A percentile compares a stretch with the other conserved stretches of the same genome.
Conservation (phyloP, 1,140 invertebrate species). For the Drosophila burlai region DNA sequence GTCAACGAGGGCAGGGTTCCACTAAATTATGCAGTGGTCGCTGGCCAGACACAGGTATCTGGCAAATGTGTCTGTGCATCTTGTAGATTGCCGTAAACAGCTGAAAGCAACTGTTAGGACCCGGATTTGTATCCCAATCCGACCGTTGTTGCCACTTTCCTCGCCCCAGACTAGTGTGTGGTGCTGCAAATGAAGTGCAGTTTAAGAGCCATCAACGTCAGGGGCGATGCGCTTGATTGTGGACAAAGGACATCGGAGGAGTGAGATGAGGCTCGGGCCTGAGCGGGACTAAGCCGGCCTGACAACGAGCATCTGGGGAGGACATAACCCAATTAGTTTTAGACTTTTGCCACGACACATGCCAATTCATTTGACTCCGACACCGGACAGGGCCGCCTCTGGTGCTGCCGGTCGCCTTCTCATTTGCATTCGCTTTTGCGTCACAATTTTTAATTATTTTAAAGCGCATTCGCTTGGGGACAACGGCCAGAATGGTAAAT, state of each 20-base stretch:
- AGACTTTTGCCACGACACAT: conserved; percentile 64
- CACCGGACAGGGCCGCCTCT: conserved; percentile 24
- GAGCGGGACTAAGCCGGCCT: conserved; percentile 20
- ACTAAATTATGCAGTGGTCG: conserved; percentile 39
- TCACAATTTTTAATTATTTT: conserved; percentile 69
- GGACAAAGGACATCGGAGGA: conserved; percentile 25
- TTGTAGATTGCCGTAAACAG: conserved; percentile 46
- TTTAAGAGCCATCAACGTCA: conserved; percentile 74
- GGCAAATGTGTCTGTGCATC: conserved; percentile 39
- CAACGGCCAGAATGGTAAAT: conserved; percentile 26
- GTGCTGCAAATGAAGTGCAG: conserved; percentile 67
- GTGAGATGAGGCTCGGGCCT: conserved; percentile 2
- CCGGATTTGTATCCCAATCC: conserved; percentile 43
- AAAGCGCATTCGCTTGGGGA: conserved; percentile 27
- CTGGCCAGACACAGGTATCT: conserved; percentile 13
- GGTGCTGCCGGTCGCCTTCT: not conserved
- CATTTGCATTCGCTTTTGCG: conserved; percentile 65
- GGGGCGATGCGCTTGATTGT: conserved; percentile 51
- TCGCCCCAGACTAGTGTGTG: conserved; percentile 6
- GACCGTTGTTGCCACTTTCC: conserved; percentile 24
- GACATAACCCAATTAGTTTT: conserved; percentile 75
- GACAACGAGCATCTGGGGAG: conserved; percentile 68
- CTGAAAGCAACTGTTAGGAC: conserved; percentile 51
- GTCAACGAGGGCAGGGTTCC: conserved; percentile 3
- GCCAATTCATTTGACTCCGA: conserved; percentile 60